Conservation (phyloP, 2,113 vertebrate genomes). For the Girardinichthys multiradiatus region DNA sequence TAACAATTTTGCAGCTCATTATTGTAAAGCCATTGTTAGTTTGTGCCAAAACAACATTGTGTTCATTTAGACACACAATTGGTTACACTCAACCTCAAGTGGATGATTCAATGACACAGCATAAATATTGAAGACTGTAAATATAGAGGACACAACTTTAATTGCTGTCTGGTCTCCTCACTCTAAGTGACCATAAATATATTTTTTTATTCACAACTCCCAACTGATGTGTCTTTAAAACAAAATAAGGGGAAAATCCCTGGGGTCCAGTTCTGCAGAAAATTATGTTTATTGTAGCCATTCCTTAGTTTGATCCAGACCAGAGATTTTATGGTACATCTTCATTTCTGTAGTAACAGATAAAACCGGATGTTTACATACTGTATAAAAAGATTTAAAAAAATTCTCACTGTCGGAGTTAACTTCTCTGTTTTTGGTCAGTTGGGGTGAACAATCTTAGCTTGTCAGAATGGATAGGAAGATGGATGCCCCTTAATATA, state of each 20-base stretch:
- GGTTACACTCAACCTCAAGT: slow-evolving; percentile 31
- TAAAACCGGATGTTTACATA: not conserved
- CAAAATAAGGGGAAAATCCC: not conserved
- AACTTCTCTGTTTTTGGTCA: not conserved
- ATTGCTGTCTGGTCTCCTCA: slow-evolving; percentile 6
- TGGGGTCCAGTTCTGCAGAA: not conserved
- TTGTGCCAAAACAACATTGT: slow-evolving; percentile 31
- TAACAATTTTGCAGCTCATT: slow-evolving; percentile 17
- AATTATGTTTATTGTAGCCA: not conserved
- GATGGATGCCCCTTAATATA: too few species aligned
- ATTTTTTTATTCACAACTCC: not conserved
- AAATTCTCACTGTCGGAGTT: too few species aligned
- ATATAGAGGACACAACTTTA: slow-evolving; percentile 20
- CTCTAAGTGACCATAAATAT: slow-evolving; percentile 8
- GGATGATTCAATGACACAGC: slow-evolving; percentile 13
- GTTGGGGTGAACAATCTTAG: too few species aligned
- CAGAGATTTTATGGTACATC: not conserved
- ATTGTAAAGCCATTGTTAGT: slow-evolving; percentile 10
- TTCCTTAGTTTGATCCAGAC: not conserved
- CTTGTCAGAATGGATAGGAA: too few species aligned
- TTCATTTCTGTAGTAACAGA: not conserved
- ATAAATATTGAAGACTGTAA: slow-evolving; percentile 33
- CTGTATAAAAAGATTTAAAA: not conserved
- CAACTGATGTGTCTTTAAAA: not conserved
- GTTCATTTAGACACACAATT: slow-evolving; percentile 37